A percentile compares a stretch with the other conserved stretches of the same genome.
Conservation (phyloP, 2,113 vertebrate species). For the Numida meleagris region DNA sequence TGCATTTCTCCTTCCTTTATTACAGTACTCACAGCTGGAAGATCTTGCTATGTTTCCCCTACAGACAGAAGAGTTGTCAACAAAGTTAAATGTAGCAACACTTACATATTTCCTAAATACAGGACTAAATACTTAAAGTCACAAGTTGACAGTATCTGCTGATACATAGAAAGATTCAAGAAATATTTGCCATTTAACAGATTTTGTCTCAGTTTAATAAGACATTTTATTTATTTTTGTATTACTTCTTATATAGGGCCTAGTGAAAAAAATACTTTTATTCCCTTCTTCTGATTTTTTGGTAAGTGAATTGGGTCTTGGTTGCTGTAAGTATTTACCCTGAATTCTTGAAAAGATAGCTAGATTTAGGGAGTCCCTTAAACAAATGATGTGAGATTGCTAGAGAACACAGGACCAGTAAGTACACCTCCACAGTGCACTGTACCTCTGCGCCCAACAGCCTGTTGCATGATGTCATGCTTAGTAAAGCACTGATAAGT, state of each 20-base stretch:
- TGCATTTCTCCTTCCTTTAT: background rate
- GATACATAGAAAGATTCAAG: background rate
- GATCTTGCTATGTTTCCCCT: background rate
- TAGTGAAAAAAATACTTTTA: background rate
- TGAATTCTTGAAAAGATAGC: background rate
- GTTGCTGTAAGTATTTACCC: background rate
- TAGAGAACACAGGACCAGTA: too few relatives aligned
- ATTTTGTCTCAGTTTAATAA: background rate
- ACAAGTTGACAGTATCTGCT: background rate
- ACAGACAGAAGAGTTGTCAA: background rate
- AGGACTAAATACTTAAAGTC: background rate
- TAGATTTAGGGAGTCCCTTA: background rate
- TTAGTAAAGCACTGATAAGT: background rate
- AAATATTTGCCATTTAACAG: background rate
- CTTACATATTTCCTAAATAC: background rate
- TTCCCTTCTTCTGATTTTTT: background rate
- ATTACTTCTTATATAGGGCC: background rate
- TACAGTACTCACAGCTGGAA: background rate
- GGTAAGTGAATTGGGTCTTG: background rate
- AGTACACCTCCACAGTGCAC: too few relatives aligned
- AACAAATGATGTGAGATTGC: background rate
- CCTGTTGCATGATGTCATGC: too few relatives aligned
- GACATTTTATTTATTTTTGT: background rate
- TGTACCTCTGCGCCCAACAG: too few relatives aligned
- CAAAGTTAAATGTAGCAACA: background rate